Base-by-base conservation (phyloP, 2,888 invertebrate species). In the Philonicus albiceps region DNA sequence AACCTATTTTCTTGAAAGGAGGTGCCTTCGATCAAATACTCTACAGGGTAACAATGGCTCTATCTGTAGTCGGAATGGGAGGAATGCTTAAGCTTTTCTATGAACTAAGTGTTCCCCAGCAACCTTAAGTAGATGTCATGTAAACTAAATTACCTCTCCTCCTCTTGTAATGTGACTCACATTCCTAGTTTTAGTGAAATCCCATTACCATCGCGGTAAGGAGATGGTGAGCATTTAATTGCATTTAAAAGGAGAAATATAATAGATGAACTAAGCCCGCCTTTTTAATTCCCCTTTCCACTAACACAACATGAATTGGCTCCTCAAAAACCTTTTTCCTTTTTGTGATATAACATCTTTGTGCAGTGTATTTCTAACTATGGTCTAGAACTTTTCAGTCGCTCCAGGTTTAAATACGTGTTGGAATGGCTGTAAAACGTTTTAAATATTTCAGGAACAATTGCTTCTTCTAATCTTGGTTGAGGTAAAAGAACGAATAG, bases 1-100 rank as follows among this genome's bases (percentile, higher is more conserved):
- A 92, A 30, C 94, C 93, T 2, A 91, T 94, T 1, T 93, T 93
- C 89, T 89, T 94, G 16, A 94, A 94, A 89, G 93, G 92, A 2
- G 94, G 94, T 5, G 22, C 89, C 0, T 86, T 89, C 31, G 94
- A 94, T 89, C 93, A 91, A 87, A 80, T 93, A 0, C 88, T 94
- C 1, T 93, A 91, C 89, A 90, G 91, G 19, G 13, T 90, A 1
- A 93, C 93, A 1, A 88, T 91, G 37, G 89, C 90, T 0, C 88
- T 93, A 0, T 89, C 91, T 49, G 37, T 90, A 8, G 88, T 92
- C 49, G 93, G 93, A 7, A 7, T 92, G 7, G 93, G 81, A 22
- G 89, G 91, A 89, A 90, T 89, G 74, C 72, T 89, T 16, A 89
- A 90, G 72, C 88, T 90, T 5, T 88, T 90, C 88, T 91, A 89